Evolutionary conservation across 2,113 vertebrate species (phyloP).

Genomic region (Aegotheles bennettii): DNA sequence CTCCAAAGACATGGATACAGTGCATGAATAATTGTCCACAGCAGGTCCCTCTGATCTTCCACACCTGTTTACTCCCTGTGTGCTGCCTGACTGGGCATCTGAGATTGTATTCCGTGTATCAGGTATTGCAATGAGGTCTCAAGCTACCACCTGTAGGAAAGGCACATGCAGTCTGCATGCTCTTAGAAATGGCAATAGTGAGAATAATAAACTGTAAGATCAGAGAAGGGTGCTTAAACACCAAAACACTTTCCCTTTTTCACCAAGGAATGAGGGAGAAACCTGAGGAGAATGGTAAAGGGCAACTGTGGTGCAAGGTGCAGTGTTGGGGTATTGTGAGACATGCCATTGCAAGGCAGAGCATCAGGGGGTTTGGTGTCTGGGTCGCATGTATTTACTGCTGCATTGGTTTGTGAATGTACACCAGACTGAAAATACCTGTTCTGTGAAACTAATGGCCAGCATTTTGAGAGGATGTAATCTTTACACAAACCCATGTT

Average conservation of each 20-base stretch:
- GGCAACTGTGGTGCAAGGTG: accelerated
- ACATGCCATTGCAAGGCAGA: neutral
- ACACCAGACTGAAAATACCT: neutral
- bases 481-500: neutral
- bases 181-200: accelerated
- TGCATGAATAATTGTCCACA: neutral
- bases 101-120: neutral
- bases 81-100: neutral
- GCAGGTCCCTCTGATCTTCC: neutral
- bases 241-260: accelerated
- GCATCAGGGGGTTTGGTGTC: neutral
- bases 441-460: neutral
- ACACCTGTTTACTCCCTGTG: neutral
- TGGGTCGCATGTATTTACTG: neutral
- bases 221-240: neutral
- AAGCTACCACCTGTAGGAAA: neutral
- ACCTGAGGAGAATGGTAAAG: neutral
- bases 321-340: neutral
- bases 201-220: neutral
- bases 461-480: neutral
- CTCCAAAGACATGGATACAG: neutral
- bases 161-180: neutral
- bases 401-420: neutral
- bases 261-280: neutral
- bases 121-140: neutral